Conservation (phyloP, 2,113 vertebrate genomes). For the Hypocryptadius cinnamomeus region DNA sequence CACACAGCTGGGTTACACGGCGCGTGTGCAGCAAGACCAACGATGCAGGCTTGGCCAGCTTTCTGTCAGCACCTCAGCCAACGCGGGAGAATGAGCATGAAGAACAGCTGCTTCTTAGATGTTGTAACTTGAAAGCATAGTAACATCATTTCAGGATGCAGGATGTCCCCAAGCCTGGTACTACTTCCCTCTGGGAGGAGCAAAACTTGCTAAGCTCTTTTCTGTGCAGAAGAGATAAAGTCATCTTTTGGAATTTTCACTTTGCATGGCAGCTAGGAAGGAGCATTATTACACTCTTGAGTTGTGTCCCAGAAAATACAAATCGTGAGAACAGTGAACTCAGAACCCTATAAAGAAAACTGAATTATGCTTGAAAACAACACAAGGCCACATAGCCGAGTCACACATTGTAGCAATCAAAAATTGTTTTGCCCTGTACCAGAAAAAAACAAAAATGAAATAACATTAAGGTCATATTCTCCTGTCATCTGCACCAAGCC, state of each 20-base stretch:
- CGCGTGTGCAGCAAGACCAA: neutral
- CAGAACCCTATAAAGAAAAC: neutral
- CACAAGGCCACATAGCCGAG: neutral
- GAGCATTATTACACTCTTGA: neutral
- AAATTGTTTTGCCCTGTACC: neutral
- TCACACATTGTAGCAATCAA: neutral
- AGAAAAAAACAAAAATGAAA: neutral
- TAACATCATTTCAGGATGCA: neutral
- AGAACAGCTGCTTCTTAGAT: neutral
- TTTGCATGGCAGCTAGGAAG: neutral
- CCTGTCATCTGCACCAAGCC: neutral
- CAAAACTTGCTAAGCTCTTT: neutral
- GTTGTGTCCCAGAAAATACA: neutral
- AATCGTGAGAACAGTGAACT: neutral
- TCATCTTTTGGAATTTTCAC: neutral
- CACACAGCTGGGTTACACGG: rapidly evolving
- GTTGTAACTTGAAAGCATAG: neutral
- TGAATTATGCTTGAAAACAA: neutral
- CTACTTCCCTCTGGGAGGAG: neutral
- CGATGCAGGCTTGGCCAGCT: neutral
- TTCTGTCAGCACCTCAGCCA: neutral
- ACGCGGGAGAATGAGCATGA: neutral
- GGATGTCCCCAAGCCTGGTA: neutral
- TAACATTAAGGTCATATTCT: neutral
- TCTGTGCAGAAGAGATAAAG: neutral